Evolutionary conservation across 92 coral and sea anemone genomes (phyloP).

Genomic region (Nematostella vectensis): DNA sequence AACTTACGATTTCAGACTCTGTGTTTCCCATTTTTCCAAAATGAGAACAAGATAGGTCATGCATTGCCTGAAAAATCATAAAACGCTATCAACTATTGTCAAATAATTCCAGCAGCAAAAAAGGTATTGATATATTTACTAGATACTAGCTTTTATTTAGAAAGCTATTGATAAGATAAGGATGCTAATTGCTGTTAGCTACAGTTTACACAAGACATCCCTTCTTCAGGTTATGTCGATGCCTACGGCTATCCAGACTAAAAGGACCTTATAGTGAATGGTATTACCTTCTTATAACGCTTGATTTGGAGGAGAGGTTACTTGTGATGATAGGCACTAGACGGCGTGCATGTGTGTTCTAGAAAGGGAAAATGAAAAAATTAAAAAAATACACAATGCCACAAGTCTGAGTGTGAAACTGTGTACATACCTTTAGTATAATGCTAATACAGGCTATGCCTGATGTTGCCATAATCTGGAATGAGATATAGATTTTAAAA

Average conservation of each 20-base stretch:
- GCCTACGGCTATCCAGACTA: too few relatives aligned
- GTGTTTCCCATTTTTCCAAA: slow-evolving; percentile 74
- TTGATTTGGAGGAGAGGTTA: slow-evolving; percentile 78
- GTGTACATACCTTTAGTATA: slow-evolving; percentile 59
- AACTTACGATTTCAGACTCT: slow-evolving; percentile 75
- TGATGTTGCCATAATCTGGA: slow-evolving; percentile 89
- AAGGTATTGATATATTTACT: too few relatives aligned
- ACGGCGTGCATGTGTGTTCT: slow-evolving; percentile 87
- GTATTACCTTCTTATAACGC: slow-evolving; percentile 82
- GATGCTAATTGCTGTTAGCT: too few relatives aligned
- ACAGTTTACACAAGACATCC: too few relatives aligned
- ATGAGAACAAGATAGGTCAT: slow-evolving; percentile 55
- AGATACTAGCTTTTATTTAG: too few relatives aligned
- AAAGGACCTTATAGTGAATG: too few relatives aligned
- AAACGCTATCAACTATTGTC: too few relatives aligned
- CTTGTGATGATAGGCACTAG: slow-evolving; percentile 67
- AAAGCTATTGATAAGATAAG: too few relatives aligned
- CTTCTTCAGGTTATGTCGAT: too few relatives aligned
- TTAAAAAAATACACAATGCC: neutral
- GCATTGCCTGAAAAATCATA: slow-evolving; percentile 50
- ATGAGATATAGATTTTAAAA: slow-evolving; percentile 1
- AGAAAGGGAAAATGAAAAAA: neutral
- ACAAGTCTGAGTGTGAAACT: too few relatives aligned
- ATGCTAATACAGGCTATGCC: slow-evolving; percentile 88
- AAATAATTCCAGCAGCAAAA: too few relatives aligned